phyloP scores from a whole-genome alignment of 2,888 invertebrate genomes.

The Eupithecia subumbrata region DNA sequence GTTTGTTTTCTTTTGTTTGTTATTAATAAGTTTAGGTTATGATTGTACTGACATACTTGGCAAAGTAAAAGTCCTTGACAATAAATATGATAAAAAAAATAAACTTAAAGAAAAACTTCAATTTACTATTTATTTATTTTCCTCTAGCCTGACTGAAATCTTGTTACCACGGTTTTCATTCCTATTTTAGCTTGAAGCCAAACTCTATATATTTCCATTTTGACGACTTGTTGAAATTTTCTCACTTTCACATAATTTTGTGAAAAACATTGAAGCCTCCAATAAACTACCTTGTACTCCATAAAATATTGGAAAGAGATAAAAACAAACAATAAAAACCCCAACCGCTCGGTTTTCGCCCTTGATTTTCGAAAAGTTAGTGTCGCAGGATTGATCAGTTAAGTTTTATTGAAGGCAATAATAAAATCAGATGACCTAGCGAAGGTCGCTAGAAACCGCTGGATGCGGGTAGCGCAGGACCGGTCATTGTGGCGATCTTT shows the following conservation, averaged over 20 bases:
- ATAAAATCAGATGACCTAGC: constrained; percentile 8
- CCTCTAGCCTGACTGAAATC: too few relatives aligned
- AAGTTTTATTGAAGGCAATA: constrained; percentile 42
- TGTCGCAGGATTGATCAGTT: constrained; percentile 36
- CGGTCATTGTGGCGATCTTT: neutral
- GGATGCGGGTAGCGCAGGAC: neutral
- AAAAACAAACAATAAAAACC: constrained; percentile 15
- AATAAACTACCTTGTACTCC: neutral
- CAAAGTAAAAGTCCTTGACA: too few relatives aligned
- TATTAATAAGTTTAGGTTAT: too few relatives aligned
- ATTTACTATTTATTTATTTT: too few relatives aligned
- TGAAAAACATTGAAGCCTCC: neutral
- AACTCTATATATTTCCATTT: neutral
- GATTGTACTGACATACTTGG: too few relatives aligned
- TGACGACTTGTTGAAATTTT: neutral
- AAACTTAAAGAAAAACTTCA: neutral
- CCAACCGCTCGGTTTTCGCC: constrained; percentile 16
- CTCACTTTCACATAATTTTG: neutral
- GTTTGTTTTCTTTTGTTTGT: too few relatives aligned
- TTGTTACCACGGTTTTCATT: neutral
- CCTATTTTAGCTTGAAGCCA: neutral
- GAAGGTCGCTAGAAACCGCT: neutral
- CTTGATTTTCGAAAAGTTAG: constrained; percentile 32
- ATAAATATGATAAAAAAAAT: too few relatives aligned
- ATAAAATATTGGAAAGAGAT: constrained; percentile 16